These are phyloP conservation scores for Thecophora atra DNA, from an alignment of 2,888 invertebrate genomes.

Conservation along the genomic window DNA sequence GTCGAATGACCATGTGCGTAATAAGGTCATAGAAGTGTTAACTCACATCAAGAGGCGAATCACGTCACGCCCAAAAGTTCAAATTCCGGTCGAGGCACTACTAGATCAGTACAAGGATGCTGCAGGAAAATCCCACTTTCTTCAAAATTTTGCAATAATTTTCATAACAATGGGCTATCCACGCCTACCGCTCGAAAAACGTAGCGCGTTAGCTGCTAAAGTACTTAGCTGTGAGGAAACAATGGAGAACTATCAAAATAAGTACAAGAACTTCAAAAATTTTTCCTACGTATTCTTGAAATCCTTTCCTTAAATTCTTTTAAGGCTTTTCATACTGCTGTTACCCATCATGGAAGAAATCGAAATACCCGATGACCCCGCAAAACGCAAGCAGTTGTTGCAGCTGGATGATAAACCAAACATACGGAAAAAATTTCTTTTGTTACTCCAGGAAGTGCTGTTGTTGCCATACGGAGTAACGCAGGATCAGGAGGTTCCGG, in stretches of 20 bases:
- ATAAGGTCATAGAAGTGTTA: constrained; percentile 84
- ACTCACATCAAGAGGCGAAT: constrained; percentile 91
- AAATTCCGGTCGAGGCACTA: constrained; percentile 85
- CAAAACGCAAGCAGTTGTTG: constrained; percentile 72
- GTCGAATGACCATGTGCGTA: constrained; percentile 82
- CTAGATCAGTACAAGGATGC: constrained; percentile 83
- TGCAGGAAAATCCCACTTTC: constrained; percentile 72
- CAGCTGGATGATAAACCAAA: constrained; percentile 78
- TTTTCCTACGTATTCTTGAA: neutral
- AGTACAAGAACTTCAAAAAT: constrained; percentile 68
- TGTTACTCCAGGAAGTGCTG: constrained; percentile 83
- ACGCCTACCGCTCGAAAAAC: constrained; percentile 78
- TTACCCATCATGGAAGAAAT: constrained; percentile 82
- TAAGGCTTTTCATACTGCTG: constrained; percentile 81
- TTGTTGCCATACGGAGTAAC: constrained; percentile 75
- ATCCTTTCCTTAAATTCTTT: neutral
- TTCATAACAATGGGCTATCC: constrained; percentile 94
- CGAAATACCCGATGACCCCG: constrained; percentile 71
- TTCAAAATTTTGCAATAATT: constrained; percentile 91
- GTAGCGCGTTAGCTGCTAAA: constrained; percentile 77
- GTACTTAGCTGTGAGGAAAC: constrained; percentile 82
- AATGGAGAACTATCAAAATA: constrained; percentile 85
- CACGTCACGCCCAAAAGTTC: constrained; percentile 83
- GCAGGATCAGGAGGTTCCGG: constrained; percentile 70
- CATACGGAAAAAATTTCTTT: constrained; percentile 69